These are phyloP conservation scores for Zaprionus vittiger DNA, from an alignment of 1,140 invertebrate species.

Conservation along the genomic window DNA sequence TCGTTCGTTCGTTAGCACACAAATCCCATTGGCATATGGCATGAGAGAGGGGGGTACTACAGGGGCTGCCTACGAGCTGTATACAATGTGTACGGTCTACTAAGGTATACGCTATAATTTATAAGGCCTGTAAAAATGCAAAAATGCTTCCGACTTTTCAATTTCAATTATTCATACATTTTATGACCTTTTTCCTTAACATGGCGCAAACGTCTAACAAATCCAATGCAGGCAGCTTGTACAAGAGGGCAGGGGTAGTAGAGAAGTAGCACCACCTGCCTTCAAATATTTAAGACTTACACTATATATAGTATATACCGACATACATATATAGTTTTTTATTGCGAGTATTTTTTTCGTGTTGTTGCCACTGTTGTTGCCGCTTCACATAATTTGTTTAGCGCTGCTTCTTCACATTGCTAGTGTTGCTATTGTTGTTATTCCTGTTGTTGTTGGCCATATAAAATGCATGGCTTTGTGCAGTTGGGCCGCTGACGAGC, in stretches of 20 bases:
- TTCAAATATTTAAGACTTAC: slow-evolving; percentile 81
- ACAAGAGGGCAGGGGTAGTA: slow-evolving; percentile 4
- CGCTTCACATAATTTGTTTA: slow-evolving; percentile 76
- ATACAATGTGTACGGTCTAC: neutral
- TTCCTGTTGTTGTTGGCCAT: slow-evolving; percentile 37
- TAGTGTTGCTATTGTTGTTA: neutral
- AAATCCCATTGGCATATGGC: slow-evolving; percentile 1
- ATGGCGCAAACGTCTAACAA: slow-evolving; percentile 49
- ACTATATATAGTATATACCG: slow-evolving; percentile 54
- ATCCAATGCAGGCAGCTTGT: slow-evolving; percentile 33
- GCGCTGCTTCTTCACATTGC: slow-evolving; percentile 31
- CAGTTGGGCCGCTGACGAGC: slow-evolving; percentile 48
- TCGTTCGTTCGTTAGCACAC: slow-evolving; percentile 16
- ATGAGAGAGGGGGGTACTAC: neutral
- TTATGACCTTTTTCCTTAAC: slow-evolving; percentile 81
- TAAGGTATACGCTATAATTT: slow-evolving; percentile 12
- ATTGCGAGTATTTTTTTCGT: slow-evolving; percentile 32
- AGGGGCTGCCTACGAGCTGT: neutral
- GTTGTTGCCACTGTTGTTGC: slow-evolving; percentile 38
- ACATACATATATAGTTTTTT: slow-evolving; percentile 32
- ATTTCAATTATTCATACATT: slow-evolving; percentile 82
- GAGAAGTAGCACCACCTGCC: slow-evolving; percentile 54
- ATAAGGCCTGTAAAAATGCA: slow-evolving; percentile 63
- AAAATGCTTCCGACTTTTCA: slow-evolving; percentile 78
- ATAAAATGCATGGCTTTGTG: slow-evolving; percentile 77